A percentile compares a stretch with the other conserved stretches of the same genome.
Conservation (phyloP, 2,888 invertebrate genomes). For the Apotomis capreana region DNA sequence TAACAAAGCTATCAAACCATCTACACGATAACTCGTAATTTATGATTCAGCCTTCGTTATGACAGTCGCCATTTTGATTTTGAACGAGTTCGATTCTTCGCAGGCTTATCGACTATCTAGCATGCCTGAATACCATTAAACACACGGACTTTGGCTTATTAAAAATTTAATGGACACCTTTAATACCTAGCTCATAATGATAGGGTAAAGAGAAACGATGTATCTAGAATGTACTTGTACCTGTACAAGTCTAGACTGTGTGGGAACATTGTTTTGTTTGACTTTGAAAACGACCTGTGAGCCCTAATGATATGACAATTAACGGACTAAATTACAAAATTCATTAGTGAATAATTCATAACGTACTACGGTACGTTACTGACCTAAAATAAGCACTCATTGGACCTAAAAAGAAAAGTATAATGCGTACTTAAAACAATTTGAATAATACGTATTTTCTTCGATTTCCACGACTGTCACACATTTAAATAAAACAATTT, state of each 20-base stretch:
- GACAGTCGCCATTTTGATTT: conserved; percentile 52
- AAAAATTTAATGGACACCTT: conserved; percentile 37
- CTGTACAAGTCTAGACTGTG: too few relatives aligned
- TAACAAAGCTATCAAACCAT: conserved; percentile 24
- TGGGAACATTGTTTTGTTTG: neutral
- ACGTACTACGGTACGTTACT: too few relatives aligned
- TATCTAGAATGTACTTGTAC: neutral
- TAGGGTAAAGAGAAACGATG: conserved; percentile 16
- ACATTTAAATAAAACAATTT: too few relatives aligned
- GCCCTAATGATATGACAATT: neutral
- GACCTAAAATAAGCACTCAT: too few relatives aligned
- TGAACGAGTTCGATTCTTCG: conserved; percentile 40
- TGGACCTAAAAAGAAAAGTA: too few relatives aligned
- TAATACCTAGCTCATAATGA: conserved; percentile 40
- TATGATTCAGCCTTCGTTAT: conserved; percentile 54
- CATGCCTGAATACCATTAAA: conserved; percentile 39
- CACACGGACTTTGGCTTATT: conserved; percentile 31
- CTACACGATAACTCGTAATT: conserved; percentile 53
- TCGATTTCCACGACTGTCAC: too few relatives aligned
- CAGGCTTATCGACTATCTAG: conserved; percentile 34
- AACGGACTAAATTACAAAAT: too few relatives aligned
- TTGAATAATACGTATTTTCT: too few relatives aligned
- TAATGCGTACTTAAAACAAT: too few relatives aligned
- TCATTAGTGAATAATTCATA: too few relatives aligned
- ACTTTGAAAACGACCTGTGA: neutral